Conservation (phyloP, 1,140 invertebrate genomes). For the Pseudomyrmex concolor region DNA sequence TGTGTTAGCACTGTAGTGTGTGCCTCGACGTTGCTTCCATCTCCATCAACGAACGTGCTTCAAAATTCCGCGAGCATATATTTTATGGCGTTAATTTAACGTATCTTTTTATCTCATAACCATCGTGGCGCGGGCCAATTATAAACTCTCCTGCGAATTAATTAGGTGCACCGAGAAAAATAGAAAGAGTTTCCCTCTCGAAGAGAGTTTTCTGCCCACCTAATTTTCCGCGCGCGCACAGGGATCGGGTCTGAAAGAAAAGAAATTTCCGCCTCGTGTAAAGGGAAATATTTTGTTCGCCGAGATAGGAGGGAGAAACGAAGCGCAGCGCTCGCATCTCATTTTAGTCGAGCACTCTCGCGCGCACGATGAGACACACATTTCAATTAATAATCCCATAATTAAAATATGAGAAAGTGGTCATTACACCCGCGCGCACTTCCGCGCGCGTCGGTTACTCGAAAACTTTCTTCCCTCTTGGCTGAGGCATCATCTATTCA, state of each 20-base stretch:
- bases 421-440: conserved; percentile 74
- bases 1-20: neutral
- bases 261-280: conserved; percentile 28
- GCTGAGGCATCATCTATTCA: neutral
- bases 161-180: conserved; percentile 44
- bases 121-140: conserved; percentile 8
- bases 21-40: neutral
- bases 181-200: conserved; percentile 17
- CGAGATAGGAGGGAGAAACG: conserved; percentile 16
- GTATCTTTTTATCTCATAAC: neutral
- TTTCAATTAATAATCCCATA: conserved; percentile 81
- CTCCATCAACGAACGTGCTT: neutral
- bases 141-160: conserved; percentile 32
- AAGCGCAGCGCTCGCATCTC: conserved; percentile 61
- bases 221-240: conserved; percentile 63
- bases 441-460: conserved; percentile 76
- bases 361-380: conserved; percentile 64
- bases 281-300: neutral
- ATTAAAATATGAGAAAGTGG: conserved; percentile 80
- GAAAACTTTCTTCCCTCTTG: conserved; percentile 54
- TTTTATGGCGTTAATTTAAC: conserved; percentile 4
- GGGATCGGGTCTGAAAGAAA: conserved; percentile 28
- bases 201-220: conserved; percentile 52
- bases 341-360: conserved; percentile 73
- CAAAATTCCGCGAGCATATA: neutral